Base-by-base conservation (phyloP, 1,140 invertebrate genomes). In the Hylyphantes graminicola region DNA sequence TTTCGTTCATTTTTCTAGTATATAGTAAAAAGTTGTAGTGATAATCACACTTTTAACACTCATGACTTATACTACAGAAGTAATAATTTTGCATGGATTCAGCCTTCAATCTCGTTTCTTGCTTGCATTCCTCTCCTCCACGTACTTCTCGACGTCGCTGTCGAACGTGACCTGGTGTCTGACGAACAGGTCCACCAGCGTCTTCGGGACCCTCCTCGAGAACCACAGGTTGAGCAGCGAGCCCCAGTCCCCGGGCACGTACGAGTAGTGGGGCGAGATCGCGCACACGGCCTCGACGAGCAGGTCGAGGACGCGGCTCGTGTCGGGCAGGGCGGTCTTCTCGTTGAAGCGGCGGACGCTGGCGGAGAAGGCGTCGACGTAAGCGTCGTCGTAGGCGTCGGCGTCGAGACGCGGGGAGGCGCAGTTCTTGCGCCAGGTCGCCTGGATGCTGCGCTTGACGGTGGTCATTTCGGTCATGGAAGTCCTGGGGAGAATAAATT, bases 131-230 rank as follows among this genome's bases (percentile, higher is more conserved):
- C 21, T 70, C 19, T 70, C 72, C 17, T 74, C 48, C 53, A 83
- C 48, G 19, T 74, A 50, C 21, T 65, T n/a, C 17, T 83, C 70
- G 0, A 83, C 7, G 11, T 83, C 80, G 3, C 70, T 65, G 35
- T 83, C 80, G 59, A 83, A 83, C 12, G 80, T 83, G 8, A 75
- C 59, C 2, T n/a, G n/a, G 15, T 75, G 64, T 8, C 80, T 74
- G 6, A 73, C 19, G 51, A 35, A 57, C 35, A 48, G 67, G 70
- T 83, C 80, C 8, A 61, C 59, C 12, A 75, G 8, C 0, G 80
- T 74, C 54, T 57, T 83, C 0, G 80, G 80, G 9, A 50, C 13
- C 15, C 61, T 74, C 8, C 51, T 54, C 0, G 72, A 55, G 9
- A 75, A 17, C 80, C 80, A 83, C 0, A 65, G 7, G 13, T 74